Evolutionary conservation across 1,140 invertebrate genomes (phyloP), one percentile per base, ranked within the genome.

Genomic region (Brachionus calyciflorus): DNA sequence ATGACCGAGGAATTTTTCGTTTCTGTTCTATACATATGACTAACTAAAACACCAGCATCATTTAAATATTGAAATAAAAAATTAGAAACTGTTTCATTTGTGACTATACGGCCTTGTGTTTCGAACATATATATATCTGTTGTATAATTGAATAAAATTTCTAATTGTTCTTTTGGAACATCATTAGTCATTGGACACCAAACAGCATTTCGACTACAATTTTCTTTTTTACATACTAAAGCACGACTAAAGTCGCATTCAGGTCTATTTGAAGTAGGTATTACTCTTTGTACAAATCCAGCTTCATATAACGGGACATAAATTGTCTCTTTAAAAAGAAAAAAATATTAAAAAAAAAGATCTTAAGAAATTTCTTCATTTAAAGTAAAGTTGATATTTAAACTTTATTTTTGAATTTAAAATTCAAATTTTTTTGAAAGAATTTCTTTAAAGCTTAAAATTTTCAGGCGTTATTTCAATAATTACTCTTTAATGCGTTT

Each of bases 91-190:
- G 69, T 51, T 14, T 73, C 69, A 19, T 73, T 73, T 21, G 69
- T 51, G 6, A 51, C 28, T 12, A 55, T 55, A 41, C 24, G 10
- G 7, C 69, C 69, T 19, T 73, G 69, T 3, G 51, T 55, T 51
- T 73, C 69, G 3, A 73, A 55, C 69, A 73, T 73, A 14, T 73
- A 73, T 14, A 73, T 73, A 37, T 73, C 69, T 2, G 69, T 73
- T 9, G 69, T 73, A 24, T 73, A 73, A 40, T 73, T 73, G 12
- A 73, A 49, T 14, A 73, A 41, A 26, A 73, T 73, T 73, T 73
- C 69, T 7, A 73, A 3, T 26, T 73, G 69, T 40, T 73, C 69
- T 21, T 73, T 73, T 14, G 69, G 69, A 3, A 73, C 69, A 10
- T 73, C 69, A 28, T 73, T 73, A 21, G 69, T 73, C 2, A 40